Conservation (phyloP, 2,888 invertebrate species). For the Pseudanteris insignis region DNA sequence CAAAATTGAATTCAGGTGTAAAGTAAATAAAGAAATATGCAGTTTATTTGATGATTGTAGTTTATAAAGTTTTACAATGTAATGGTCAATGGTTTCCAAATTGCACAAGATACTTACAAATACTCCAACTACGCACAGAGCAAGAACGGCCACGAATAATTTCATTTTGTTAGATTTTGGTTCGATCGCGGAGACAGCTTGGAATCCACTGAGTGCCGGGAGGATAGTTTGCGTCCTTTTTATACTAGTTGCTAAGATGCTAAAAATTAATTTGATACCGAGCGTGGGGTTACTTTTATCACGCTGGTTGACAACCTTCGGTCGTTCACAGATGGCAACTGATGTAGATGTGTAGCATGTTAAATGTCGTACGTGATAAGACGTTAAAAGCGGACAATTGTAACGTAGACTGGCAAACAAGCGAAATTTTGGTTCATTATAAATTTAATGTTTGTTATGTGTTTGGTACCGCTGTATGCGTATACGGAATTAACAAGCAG, state of each 20-base stretch:
- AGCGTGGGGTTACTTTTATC: conserved; percentile 22
- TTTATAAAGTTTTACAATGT: too few species aligned
- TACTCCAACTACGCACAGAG: conserved; percentile 42
- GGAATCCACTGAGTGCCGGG: conserved; percentile 10
- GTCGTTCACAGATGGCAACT: conserved; percentile 18
- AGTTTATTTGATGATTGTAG: too few species aligned
- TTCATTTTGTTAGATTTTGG: conserved; percentile 40
- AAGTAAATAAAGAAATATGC: too few species aligned
- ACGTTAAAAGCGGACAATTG: conserved; percentile 13
- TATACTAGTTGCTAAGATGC: conserved; percentile 14
- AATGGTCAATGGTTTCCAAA: too few species aligned
- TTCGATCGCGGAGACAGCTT: conserved; percentile 1
- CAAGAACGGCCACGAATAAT: conserved; percentile 39
- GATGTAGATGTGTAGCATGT: conserved; percentile 19
- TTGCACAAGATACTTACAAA: conserved; percentile 35
- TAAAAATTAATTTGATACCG: conserved; percentile 8
- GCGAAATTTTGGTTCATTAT: conserved; percentile 16
- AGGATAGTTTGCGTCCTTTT: conserved; percentile 13
- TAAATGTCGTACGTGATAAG: conserved; percentile 30
- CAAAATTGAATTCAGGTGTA: too few species aligned
- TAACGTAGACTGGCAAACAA: conserved; percentile 16
- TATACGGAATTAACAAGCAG: conserved; percentile 7
- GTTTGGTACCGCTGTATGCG: conserved; percentile 1
- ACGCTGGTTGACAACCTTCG: conserved; percentile 22
- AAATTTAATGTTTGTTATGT: conserved; percentile 6